phyloP scores from a whole-genome alignment of 2,113 vertebrate genomes.

The Saccopteryx bilineata region DNA sequence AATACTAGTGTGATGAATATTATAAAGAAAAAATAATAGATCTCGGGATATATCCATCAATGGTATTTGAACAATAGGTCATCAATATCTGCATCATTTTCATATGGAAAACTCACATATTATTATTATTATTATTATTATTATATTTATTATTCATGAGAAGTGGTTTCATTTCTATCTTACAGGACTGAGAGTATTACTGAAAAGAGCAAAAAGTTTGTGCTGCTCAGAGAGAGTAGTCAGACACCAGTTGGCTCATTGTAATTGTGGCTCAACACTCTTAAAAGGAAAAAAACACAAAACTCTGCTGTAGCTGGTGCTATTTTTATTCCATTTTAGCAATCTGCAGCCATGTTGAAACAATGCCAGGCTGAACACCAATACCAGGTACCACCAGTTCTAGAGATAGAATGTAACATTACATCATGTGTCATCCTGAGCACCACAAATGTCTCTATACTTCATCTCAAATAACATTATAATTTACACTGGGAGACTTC shows the following conservation, averaged over 20 bases:
- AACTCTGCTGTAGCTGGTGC: neutral
- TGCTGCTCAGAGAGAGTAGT: neutral
- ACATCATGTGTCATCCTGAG: slow-evolving; percentile 84
- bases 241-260: slow-evolving; percentile 6
- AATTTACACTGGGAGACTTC: slow-evolving; percentile 88
- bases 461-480: slow-evolving; percentile 88
- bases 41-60: neutral
- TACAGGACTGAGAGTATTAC: neutral
- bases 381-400: slow-evolving; percentile 87
- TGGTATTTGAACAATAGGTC: neutral
- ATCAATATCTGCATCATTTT: neutral
- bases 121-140: neutral
- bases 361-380: slow-evolving; percentile 84
- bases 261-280: slow-evolving; percentile 43
- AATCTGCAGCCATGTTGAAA: slow-evolving; percentile 84
- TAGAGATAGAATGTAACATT: slow-evolving; percentile 88
- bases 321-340: slow-evolving; percentile 58
- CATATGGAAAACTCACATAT: neutral
- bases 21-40: neutral
- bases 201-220: neutral
- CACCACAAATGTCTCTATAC: slow-evolving; percentile 85
- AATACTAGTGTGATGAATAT: neutral
- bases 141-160: neutral
- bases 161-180: neutral
- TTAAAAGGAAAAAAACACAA: neutral